phyloP scores from a whole-genome alignment of 2,888 invertebrate species.

The Drosophila robusta region DNA sequence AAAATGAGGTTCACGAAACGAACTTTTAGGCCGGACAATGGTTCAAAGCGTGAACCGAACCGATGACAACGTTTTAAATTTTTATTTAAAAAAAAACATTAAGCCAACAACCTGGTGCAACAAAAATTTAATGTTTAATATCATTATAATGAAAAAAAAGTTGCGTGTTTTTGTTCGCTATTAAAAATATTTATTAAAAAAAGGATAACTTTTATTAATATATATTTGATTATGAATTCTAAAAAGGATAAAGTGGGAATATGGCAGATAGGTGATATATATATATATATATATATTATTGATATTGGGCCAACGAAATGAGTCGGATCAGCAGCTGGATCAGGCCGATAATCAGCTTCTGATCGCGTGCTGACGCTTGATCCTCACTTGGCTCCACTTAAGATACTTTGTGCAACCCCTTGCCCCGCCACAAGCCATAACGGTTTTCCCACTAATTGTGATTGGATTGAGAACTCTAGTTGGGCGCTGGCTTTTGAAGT shows the following conservation, averaged over 20 bases:
- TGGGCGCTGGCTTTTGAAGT: slow-evolving; percentile 37
- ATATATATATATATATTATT: background rate
- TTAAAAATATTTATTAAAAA: too few species aligned
- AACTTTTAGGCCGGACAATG: too few species aligned
- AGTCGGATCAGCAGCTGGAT: slow-evolving; percentile 1
- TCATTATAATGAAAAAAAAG: too few species aligned
- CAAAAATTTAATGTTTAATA: too few species aligned
- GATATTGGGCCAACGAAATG: background rate
- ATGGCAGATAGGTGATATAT: background rate
- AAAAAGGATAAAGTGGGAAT: too few species aligned
- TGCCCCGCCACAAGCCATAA: slow-evolving; percentile 4
- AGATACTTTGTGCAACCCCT: background rate
- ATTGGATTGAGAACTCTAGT: slow-evolving; percentile 33
- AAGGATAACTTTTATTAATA: too few species aligned
- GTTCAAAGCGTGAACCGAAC: too few species aligned
- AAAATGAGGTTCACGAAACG: too few species aligned
- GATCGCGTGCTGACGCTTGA: slow-evolving; percentile 39
- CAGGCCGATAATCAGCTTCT: slow-evolving; percentile 19
- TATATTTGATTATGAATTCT: background rate
- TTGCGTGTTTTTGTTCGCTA: too few species aligned
- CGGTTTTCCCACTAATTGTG: slow-evolving; percentile 40
- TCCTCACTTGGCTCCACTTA: slow-evolving; percentile 11
- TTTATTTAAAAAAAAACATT: too few species aligned
- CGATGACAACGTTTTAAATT: too few species aligned
- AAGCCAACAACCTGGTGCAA: too few species aligned